Base-by-base conservation (phyloP, 2,888 invertebrate species). In the Argyresthia albistria region DNA sequence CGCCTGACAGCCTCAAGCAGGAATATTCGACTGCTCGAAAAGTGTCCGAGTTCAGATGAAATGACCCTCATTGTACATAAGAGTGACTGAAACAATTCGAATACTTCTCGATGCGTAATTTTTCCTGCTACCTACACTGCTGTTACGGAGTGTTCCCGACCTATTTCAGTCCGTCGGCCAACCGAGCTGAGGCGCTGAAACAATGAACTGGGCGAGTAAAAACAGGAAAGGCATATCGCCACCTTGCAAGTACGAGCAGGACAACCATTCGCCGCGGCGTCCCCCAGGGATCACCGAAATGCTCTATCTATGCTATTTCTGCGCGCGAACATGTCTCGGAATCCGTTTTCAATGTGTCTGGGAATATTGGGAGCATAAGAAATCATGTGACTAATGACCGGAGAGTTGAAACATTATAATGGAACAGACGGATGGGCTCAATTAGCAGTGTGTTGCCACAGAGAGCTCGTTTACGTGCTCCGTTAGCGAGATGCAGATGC, bases 241-340 rank as follows among this genome's bases (percentile, higher is more conserved):
- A 70, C 67, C 65, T 65, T 60, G 63, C 60, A 64, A 65, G 81
- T 62, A 54, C 64, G 81, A 84, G 71, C 65, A 76, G 72, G 86
- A 86, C 64, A 72, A 25, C 59, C 62, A 70, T 61, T 65, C 61
- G 62, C 62, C 65, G 69, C 65, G 69, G 70, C 82, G 80, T 81
- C 81, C 79, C 81, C 70, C 77, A 76, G 80, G 76, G 79, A 81
- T 76, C 77, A 73, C 71, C 74, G 79, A 25, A 77, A 76, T 81
- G 73, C 76, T 83, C 81, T 82, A 82, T 81, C 78, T 77, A 47
- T 47, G 80, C 84, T 86, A 86, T 86, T 86, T 84, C 73, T 75
- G 82, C 70, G 61, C 83, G 83, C 83, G 76, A 82, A 82, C 82
- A 83, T 84, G 86, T 86, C 86, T 86, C 86, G 86, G 83, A 83